These are phyloP conservation scores for Aplocera efformata DNA, from an alignment of 2,888 invertebrate genomes.

Conservation along the genomic window DNA sequence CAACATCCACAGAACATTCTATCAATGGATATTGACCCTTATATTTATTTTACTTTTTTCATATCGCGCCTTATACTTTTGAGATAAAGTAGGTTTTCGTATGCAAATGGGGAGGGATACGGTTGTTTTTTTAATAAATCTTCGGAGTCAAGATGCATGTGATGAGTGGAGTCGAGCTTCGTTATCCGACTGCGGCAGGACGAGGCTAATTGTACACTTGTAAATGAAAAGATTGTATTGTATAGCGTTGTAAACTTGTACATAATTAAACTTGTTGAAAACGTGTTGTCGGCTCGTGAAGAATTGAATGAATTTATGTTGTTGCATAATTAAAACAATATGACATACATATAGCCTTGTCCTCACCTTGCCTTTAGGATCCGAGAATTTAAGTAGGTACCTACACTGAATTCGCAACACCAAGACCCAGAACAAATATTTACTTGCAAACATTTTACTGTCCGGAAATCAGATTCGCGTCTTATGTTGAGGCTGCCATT, in stretches of 20 bases:
- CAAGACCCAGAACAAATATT: too few relatives aligned
- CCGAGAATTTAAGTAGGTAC: too few relatives aligned
- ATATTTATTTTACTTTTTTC: background rate
- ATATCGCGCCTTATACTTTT: constrained; percentile 14
- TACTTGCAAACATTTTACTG: too few relatives aligned
- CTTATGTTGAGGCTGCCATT: too few relatives aligned
- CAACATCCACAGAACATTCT: constrained; percentile 42
- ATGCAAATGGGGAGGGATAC: constrained; percentile 8
- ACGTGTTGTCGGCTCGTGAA: background rate
- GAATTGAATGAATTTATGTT: too few relatives aligned
- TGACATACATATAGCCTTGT: too few relatives aligned
- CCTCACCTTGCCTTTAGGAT: too few relatives aligned
- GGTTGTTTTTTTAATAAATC: constrained; percentile 40
- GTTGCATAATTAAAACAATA: too few relatives aligned
- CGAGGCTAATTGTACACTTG: constrained; percentile 64
- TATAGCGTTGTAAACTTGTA: constrained; percentile 13
- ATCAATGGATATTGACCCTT: constrained; percentile 24
- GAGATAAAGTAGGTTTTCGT: constrained; percentile 19
- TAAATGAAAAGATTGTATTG: constrained; percentile 37
- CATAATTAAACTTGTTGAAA: constrained; percentile 21
- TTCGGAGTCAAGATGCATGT: constrained; percentile 55
- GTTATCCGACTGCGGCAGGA: constrained; percentile 58
- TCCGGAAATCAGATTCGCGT: too few relatives aligned
- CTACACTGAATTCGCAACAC: too few relatives aligned
- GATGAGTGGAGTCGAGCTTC: constrained; percentile 61